These are phyloP conservation scores for Aurelia coerulea DNA, from an alignment of 30 jellyfish, hydroid and myxozoan species.

Conservation along the genomic window DNA sequence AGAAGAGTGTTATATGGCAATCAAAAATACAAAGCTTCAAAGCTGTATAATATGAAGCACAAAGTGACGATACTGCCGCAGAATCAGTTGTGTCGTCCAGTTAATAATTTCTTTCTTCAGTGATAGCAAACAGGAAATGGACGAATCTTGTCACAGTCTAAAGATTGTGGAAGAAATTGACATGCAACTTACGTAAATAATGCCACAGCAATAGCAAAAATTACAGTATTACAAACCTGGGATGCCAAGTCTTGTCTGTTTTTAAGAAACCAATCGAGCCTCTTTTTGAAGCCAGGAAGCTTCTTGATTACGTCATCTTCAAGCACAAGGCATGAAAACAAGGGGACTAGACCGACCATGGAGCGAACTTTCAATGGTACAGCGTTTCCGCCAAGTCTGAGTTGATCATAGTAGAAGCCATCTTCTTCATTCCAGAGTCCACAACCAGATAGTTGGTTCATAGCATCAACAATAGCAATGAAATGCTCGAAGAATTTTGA, in stretches of 20 bases:
- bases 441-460: constrained; percentile 79
- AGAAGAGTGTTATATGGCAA: no score
- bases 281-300: constrained; percentile 93
- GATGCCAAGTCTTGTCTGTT: constrained; percentile 83
- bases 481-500: constrained; percentile 95
- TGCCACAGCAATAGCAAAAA: not conserved
- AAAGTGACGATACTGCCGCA: no score
- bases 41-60: no score
- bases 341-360: constrained; percentile 92
- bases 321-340: constrained; percentile 83
- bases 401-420: constrained; percentile 91
- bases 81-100: no score
- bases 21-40: no score
- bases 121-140: no score
- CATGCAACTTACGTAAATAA: no score
- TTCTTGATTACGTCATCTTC: constrained; percentile 91
- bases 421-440: constrained; percentile 97
- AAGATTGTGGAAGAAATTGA: no score
- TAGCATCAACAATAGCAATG: constrained; percentile 88
- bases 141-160: no score
- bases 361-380: constrained; percentile 87
- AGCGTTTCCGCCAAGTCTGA: constrained; percentile 55
- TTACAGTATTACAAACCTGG: constrained; percentile 39
- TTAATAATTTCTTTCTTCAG: no score
- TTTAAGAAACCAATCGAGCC: constrained; percentile 90